Percentiles rank a stretch among this genome's conserved stretches.
These are phyloP conservation scores for Nipponia nippon DNA, from an alignment of 2,113 vertebrate genomes.

Conservation along the genomic window DNA sequence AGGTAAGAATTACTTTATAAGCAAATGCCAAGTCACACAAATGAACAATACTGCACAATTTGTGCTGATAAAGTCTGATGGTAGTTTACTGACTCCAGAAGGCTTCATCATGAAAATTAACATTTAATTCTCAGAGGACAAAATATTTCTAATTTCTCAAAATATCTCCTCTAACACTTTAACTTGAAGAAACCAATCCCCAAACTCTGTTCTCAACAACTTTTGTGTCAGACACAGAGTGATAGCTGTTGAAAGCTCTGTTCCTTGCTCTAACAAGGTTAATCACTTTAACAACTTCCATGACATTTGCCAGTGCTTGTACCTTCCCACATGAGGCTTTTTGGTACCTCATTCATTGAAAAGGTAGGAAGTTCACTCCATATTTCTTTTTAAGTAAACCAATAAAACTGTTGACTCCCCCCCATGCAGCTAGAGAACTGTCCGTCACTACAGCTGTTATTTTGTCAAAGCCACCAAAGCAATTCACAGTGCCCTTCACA, in stretches of 20 bases:
- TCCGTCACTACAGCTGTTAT: conserved; percentile 62
- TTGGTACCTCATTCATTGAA: conserved; percentile 8
- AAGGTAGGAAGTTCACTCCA: conserved; percentile 55
- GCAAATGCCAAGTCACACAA: conserved; percentile 8
- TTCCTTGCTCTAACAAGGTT: conserved; percentile 46
- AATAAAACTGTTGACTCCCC: conserved; percentile 50
- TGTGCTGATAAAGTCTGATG: background rate
- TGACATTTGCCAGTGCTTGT: conserved; percentile 37
- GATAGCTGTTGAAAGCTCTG: background rate
- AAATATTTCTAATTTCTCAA: background rate
- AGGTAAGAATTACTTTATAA: conserved; percentile 2
- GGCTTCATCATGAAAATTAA: conserved; percentile 1
- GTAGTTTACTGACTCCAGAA: background rate
- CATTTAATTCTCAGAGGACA: background rate
- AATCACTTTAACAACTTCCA: conserved; percentile 62
- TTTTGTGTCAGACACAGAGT: conserved; percentile 7
- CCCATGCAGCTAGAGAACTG: conserved; percentile 23
- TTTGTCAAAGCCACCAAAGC: conserved; percentile 66
- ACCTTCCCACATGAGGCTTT: conserved; percentile 31
- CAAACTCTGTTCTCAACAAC: conserved; percentile 28
- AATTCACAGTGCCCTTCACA: conserved; percentile 63
- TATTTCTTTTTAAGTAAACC: conserved; percentile 71
- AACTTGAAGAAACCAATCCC: background rate
- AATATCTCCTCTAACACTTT: background rate
- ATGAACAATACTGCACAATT: background rate